A percentile compares a stretch with the other conserved stretches of the same genome.
These are phyloP conservation scores for Podarcis raffonei DNA, from an alignment of 2,113 vertebrate genomes.

Conservation along the genomic window DNA sequence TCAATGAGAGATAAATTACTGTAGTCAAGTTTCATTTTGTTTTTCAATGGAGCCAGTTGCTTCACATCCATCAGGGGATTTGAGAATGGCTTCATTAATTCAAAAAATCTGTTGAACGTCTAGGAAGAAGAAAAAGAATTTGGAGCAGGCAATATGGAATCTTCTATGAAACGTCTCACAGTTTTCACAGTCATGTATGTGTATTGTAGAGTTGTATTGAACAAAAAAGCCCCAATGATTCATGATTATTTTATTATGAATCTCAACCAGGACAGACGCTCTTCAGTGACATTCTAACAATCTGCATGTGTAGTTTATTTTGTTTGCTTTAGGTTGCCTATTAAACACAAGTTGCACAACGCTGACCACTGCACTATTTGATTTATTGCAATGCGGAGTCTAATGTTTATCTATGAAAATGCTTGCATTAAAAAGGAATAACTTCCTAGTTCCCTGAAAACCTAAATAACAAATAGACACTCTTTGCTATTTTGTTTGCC, in stretches of 20 bases:
- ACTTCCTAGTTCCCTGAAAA: neutral
- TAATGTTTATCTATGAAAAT: neutral
- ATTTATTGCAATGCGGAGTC: neutral
- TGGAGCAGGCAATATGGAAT: neutral
- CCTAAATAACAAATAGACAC: neutral
- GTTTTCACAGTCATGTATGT: neutral
- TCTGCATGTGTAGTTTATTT: slow-evolving; percentile 1
- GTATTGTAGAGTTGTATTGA: neutral
- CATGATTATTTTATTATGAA: neutral
- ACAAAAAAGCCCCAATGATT: neutral
- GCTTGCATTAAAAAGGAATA: neutral
- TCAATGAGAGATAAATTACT: slow-evolving; percentile 27
- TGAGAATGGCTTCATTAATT: slow-evolving; percentile 30
- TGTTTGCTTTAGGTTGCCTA: neutral
- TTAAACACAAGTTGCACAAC: slow-evolving; percentile 8
- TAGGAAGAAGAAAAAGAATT: neutral
- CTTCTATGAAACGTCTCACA: neutral
- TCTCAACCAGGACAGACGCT: slow-evolving; percentile 14
- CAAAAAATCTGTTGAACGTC: neutral
- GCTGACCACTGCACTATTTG: slow-evolving; percentile 17
- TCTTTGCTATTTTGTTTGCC: neutral
- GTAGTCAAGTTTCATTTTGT: neutral
- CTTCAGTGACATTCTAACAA: slow-evolving; percentile 31
- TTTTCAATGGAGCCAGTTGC: slow-evolving; percentile 6
- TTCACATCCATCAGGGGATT: neutral